Conservation (phyloP, 2,113 vertebrate species). For the Ictalurus furcatus region DNA sequence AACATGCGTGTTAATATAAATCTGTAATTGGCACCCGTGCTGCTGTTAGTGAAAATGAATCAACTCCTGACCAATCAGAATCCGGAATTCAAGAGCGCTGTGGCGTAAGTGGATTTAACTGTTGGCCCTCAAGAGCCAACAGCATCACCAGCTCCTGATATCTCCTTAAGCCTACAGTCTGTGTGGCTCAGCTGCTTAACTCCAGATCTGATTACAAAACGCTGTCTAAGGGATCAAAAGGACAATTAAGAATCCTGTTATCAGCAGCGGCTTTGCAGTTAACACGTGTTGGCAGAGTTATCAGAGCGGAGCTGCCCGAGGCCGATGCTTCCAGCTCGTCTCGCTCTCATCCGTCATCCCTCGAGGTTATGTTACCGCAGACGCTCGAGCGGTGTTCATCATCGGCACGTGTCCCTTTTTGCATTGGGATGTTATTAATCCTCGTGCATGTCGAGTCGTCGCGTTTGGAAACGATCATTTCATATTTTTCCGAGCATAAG, state of each 20-base stretch:
- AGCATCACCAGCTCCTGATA: constrained; percentile 25
- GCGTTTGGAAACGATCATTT: not conserved
- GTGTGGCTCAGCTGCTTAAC: not conserved
- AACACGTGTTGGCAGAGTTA: constrained; percentile 6
- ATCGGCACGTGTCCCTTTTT: not conserved
- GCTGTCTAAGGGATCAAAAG: constrained; percentile 33
- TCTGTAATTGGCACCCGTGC: not conserved
- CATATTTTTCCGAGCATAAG: not conserved
- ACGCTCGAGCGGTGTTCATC: no score
- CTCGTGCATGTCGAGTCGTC: not conserved
- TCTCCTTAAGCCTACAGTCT: not conserved
- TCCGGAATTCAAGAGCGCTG: not conserved
- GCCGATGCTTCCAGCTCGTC: not conserved
- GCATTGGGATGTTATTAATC: not conserved
- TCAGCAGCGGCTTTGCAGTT: constrained; percentile 1
- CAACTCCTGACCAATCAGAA: not conserved
- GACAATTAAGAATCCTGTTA: constrained; percentile 37
- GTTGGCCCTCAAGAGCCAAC: not conserved
- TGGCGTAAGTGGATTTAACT: not conserved
- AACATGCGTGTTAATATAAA: not conserved
- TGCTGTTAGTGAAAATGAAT: not conserved
- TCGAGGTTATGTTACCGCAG: not conserved
- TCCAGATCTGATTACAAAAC: constrained; percentile 37
- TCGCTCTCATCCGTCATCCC: not conserved
- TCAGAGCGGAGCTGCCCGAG: not conserved